Conservation (phyloP, 2,113 vertebrate genomes). For the Datnioides undecimradiatus region DNA sequence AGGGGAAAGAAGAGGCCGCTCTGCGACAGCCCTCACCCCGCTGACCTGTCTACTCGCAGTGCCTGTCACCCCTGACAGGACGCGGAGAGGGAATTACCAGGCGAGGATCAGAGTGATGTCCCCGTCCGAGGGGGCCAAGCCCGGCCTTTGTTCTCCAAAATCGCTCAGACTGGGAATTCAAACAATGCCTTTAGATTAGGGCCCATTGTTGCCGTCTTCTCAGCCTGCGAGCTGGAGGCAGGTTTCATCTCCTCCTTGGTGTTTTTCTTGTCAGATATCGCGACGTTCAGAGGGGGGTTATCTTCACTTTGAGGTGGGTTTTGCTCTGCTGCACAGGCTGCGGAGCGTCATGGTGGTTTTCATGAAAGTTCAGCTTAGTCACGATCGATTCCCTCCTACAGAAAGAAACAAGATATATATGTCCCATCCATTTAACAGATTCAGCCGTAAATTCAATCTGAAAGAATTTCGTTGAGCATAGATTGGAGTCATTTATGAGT, state of each 20-base stretch:
- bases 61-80: constrained; percentile 50
- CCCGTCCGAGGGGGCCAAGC: constrained; percentile 55
- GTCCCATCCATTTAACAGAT: not conserved
- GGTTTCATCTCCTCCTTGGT: constrained; percentile 40
- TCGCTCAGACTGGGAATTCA: constrained; percentile 62
- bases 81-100: constrained; percentile 63
- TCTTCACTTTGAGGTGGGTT: constrained; percentile 53
- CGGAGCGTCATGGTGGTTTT: not conserved
- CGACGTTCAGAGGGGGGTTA: constrained; percentile 20
- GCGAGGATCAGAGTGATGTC: constrained; percentile 62
- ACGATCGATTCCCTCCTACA: not conserved
- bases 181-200: constrained; percentile 72
- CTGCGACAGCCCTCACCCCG: constrained; percentile 20
- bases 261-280: constrained; percentile 44
- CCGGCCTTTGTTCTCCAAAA: constrained; percentile 67
- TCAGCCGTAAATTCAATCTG: not conserved
- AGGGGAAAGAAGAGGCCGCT: not conserved
- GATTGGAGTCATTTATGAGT: not conserved
- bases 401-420: too few species aligned
- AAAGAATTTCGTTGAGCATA: not conserved
- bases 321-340: not conserved
- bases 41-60: constrained; percentile 41
- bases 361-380: not conserved
- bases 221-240: constrained; percentile 36
- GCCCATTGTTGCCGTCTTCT: constrained; percentile 55